Percentiles rank a stretch among this genome's conserved stretches.
Evolutionary conservation across 2,888 invertebrate species (phyloP).

Genomic region (Tinea semifulvella): DNA sequence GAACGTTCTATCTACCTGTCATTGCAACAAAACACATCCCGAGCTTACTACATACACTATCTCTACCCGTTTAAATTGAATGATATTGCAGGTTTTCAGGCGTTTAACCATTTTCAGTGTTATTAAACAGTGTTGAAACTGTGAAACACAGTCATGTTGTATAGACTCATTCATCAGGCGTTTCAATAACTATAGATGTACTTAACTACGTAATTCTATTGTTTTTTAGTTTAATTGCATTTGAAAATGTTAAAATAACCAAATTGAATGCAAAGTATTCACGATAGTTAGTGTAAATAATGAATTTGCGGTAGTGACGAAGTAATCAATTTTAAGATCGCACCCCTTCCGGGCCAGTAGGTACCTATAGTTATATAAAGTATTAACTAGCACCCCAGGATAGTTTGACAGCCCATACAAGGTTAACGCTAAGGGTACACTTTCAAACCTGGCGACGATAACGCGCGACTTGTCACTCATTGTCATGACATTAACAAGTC

Average conservation of each 20-base stretch:
- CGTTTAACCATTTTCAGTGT: no score
- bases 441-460: background rate
- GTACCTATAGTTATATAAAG: no score
- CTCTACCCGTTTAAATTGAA: background rate
- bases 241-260: background rate
- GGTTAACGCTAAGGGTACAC: slow-evolving; percentile 1
- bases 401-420: slow-evolving; percentile 7
- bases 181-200: no score
- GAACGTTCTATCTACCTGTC: slow-evolving; percentile 13
- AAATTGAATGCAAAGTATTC: slow-evolving; percentile 5
- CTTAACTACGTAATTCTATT: no score
- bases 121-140: no score
- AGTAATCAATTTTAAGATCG: background rate
- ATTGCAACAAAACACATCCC: slow-evolving; percentile 11
- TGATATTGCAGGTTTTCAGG: background rate
- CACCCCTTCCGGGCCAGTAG: background rate
- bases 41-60: background rate
- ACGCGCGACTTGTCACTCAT: slow-evolving; percentile 8
- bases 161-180: no score
- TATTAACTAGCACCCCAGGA: slow-evolving; percentile 11
- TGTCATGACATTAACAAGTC: no score
- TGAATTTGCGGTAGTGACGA: slow-evolving; percentile 1
- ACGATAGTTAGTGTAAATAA: background rate
- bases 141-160: no score
- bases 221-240: no score